Base-by-base conservation (phyloP, 2,888 invertebrate genomes). In the Spodoptera littoralis region DNA sequence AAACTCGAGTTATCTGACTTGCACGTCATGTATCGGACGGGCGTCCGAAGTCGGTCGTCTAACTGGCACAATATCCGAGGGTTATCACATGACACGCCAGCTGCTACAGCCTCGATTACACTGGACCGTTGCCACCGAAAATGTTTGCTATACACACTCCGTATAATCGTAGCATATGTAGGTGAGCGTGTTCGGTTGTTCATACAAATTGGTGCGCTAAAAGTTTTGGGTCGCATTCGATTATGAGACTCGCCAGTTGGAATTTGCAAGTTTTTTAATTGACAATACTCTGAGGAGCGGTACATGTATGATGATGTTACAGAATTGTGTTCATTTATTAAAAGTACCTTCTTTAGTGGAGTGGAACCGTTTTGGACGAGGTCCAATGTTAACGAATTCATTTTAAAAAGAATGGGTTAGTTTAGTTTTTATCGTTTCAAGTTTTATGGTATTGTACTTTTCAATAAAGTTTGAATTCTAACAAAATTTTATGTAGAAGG, bases 1-100 rank as follows among this genome's bases (percentile, higher is more conserved):
- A 73, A 70, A 70, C n/a, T 22, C 47, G 44, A 47, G 27, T 43
- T 49, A 49, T 64, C 54, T 51, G 61, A 61, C 69, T 57, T 57
- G 57, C 60, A 56, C 56, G 72, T 73, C 65, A 64, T 66, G 64
- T 73, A 73, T 73, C 52, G 63, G 51, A 59, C 51, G 44, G 68
- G 50, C 30, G 54, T 52, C 70, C 56, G 60, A 73, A 80, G 73
- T 76, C 73, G 71, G 79, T 67, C 73, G 72, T 77, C 81, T 81
- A 85, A 84, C 86, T 84, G 82, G 87, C 82, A 84, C 87, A 89
- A 87, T 90, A 88, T 86, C 86, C 85, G 82, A 73, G 73, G 77
- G 82, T 81, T 81, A 83, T 84, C 86, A 81, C 81, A 84, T 81
- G 84, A 80, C 78, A 69, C 83, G 83, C 86, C 90, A 89, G 89